A percentile compares a stretch with the other conserved stretches of the same genome.
Conservation (phyloP, 2,797 vertebrate genomes). For the Phoebastria nigripes region DNA sequence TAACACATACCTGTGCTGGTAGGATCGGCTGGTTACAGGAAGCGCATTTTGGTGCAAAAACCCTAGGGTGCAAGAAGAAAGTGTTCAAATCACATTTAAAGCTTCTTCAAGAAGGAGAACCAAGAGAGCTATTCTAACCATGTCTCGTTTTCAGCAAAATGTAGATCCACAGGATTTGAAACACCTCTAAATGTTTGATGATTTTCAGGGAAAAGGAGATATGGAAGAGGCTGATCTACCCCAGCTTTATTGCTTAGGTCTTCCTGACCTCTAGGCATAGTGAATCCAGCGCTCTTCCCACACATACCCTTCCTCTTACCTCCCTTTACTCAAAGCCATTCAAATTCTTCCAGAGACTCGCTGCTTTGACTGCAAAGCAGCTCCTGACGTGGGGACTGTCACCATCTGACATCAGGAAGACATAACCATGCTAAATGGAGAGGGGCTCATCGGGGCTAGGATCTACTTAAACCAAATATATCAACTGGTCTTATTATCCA, state of each 20-base stretch:
- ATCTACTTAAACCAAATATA: not conserved
- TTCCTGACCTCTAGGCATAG: not conserved
- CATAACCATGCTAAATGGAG: not conserved
- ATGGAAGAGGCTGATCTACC: not conserved
- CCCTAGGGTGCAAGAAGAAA: slow-evolving; percentile 76
- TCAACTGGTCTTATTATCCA: not conserved
- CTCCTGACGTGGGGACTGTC: not conserved
- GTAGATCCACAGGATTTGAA: not conserved
- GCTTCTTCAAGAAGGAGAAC: not conserved
- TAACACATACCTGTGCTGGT: slow-evolving; percentile 87
- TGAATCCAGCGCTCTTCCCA: not conserved
- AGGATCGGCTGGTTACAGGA: slow-evolving; percentile 96
- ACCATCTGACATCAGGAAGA: not conserved
- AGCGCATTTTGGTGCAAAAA: slow-evolving; percentile 98
- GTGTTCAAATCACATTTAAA: not conserved
- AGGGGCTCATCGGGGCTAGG: fast-evolving
- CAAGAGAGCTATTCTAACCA: not conserved
- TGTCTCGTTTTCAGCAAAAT: not conserved
- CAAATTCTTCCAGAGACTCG: not conserved
- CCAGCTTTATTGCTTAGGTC: not conserved
- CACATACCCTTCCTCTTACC: not conserved
- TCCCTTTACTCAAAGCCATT: not conserved
- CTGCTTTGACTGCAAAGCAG: not conserved
- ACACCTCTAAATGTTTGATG: not conserved
- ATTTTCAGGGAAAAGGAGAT: not conserved